phyloP scores from a whole-genome alignment of 2,113 vertebrate species.

The Leucosticte australis region DNA sequence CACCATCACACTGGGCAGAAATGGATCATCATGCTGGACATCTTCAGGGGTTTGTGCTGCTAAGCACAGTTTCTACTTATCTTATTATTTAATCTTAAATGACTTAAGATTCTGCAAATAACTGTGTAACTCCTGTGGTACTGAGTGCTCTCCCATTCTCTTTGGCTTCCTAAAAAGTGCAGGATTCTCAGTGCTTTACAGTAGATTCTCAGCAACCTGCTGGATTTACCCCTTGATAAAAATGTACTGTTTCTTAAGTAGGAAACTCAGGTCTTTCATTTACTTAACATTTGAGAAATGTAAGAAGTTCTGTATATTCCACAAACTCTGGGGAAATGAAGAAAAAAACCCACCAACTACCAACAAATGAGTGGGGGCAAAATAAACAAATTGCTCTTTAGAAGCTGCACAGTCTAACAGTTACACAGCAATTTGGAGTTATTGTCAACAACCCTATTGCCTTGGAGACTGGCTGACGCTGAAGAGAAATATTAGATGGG shows the following conservation, averaged over 20 bases:
- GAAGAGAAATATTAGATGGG: conserved; percentile 39
- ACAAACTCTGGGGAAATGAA: not conserved
- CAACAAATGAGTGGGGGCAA: not conserved
- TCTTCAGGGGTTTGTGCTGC: not conserved
- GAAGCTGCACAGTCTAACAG: not conserved
- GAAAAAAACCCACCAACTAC: not conserved
- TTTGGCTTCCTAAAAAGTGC: not conserved
- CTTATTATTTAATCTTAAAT: not conserved
- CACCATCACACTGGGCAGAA: not conserved
- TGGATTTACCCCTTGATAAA: not conserved
- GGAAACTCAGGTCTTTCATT: not conserved
- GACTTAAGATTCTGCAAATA: not conserved
- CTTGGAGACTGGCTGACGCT: conserved; percentile 26
- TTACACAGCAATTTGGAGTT: conserved; percentile 29
- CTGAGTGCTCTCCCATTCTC: not conserved
- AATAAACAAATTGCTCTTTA: conserved; percentile 3
- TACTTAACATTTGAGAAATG: not conserved
- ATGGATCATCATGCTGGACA: not conserved
- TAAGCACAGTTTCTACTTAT: not conserved
- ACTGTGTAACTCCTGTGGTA: not conserved
- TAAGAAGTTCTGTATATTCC: not conserved
- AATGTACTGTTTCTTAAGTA: not conserved
- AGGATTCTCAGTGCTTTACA: not conserved
- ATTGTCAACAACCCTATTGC: conserved; percentile 24
- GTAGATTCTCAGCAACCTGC: not conserved